These are phyloP conservation scores for Salvator merianae DNA, from an alignment of 2,113 vertebrate species.

Conservation along the genomic window DNA sequence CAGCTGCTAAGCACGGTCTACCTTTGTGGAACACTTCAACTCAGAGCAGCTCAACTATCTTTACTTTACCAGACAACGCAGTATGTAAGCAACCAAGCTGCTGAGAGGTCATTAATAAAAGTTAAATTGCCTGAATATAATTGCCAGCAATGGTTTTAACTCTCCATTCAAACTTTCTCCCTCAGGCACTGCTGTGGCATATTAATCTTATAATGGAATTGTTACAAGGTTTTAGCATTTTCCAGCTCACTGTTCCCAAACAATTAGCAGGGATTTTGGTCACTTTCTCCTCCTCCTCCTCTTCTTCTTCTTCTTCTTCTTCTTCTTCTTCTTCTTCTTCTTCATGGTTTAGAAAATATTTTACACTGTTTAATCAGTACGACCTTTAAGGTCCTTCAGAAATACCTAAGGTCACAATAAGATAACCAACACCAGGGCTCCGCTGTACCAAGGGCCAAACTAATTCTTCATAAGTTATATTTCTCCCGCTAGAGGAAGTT, in stretches of 20 bases:
- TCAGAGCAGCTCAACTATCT: not conserved
- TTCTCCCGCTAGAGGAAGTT: not conserved
- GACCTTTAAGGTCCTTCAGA: conserved; percentile 11
- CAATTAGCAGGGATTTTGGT: conserved; percentile 6
- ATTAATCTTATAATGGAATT: conserved; percentile 18
- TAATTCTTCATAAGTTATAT: not conserved
- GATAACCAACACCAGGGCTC: conserved; percentile 1
- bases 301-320: not conserved
- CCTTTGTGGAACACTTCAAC: not conserved
- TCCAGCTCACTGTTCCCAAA: conserved; percentile 14
- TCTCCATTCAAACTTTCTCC: not conserved
- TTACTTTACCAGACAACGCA: not conserved
- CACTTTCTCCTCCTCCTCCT: too few relatives aligned
- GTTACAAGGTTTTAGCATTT: conserved; percentile 11
- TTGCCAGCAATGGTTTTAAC: conserved; percentile 1
- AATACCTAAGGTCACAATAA: not conserved
- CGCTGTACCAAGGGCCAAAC: not conserved
- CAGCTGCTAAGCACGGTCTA: not conserved
- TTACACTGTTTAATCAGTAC: not conserved
- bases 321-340: not conserved
- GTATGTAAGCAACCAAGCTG: not conserved
- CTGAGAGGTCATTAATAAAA: conserved; percentile 12
- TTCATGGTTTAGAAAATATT: not conserved
- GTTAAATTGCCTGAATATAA: conserved; percentile 32
- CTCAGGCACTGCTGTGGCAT: not conserved